These are phyloP conservation scores for Planococcus citri DNA, from an alignment of 1,140 invertebrate species.

Conservation along the genomic window DNA sequence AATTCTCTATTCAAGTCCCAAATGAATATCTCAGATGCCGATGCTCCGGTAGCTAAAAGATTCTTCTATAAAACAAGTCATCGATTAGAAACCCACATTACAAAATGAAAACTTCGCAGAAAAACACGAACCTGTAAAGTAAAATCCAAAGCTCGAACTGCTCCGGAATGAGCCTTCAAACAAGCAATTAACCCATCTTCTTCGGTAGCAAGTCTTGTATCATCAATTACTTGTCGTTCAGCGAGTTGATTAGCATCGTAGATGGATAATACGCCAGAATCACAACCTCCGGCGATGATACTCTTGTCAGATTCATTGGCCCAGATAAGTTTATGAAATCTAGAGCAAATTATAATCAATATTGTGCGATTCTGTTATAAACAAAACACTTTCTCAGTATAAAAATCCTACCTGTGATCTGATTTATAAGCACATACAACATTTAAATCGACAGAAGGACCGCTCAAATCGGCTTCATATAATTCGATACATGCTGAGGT, in stretches of 20 bases:
- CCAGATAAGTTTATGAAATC: slow-evolving; percentile 89
- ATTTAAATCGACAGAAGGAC: slow-evolving; percentile 65
- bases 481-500: slow-evolving; percentile 68
- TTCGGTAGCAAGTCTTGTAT: background rate
- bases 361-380: background rate
- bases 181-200: slow-evolving; percentile 59
- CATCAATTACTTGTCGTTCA: slow-evolving; percentile 33
- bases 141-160: slow-evolving; percentile 79
- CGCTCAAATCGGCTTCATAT: slow-evolving; percentile 66
- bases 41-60: slow-evolving; percentile 76
- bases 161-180: slow-evolving; percentile 68
- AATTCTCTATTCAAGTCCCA: slow-evolving; percentile 88
- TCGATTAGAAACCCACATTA: background rate
- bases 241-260: slow-evolving; percentile 69
- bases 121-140: slow-evolving; percentile 44
- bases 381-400: background rate
- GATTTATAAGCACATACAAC: slow-evolving; percentile 51
- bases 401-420: slow-evolving; percentile 50
- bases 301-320: slow-evolving; percentile 48
- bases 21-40: slow-evolving; percentile 88
- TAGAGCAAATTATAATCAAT: slow-evolving; percentile 26
- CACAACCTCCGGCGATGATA: slow-evolving; percentile 77
- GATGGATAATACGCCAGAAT: slow-evolving; percentile 71
- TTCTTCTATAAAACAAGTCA: slow-evolving; percentile 48
- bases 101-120: too few relatives aligned